Evolutionary conservation across 2,797 vertebrate genomes (phyloP), one percentile per base, ranked within the genome.

Genomic region (Otolemur crassicaudatus): DNA sequence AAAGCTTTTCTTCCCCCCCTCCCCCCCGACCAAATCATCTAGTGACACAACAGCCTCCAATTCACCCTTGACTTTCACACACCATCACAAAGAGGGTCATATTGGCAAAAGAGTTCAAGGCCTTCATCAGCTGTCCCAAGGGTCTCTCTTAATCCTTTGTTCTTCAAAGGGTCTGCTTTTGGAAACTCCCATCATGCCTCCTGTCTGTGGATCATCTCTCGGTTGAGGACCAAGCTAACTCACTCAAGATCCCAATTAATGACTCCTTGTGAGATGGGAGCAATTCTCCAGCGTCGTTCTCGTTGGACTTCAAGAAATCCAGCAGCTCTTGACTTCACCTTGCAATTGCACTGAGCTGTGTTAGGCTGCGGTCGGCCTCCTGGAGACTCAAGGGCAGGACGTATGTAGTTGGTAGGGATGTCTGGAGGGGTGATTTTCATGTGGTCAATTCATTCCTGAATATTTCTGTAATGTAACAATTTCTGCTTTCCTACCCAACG

Each of bases 1-100:
- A 92, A 94, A 95, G 67, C 31, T 95, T 88, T 92, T 56, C 69
- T 84, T 40, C 25, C 84, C 6, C 34, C 60, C 58, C 22, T n/a
- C 5, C 23, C 23, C 60, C 60, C 12, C 29, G 10, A 76, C 25
- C 29, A 60, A 94, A 92, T 90, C 72, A 63, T 63, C 49, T 69
- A 53, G 63, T 31, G 53, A 29, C 29, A 63, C 16, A 25, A 40
- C 6, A 23, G 40, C 61, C 58, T 65, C 69, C 37, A 82, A 37
- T 73, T 85, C 20, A 69, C 73, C 56, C 53, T 69, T 87, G 60
- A 87, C 29, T 73, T 91, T 69, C 40, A 91, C 31, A 58, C 2
- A 0, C 43, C 61, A 37, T 77, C 72, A 3, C 43, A 46, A 87
- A 96, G 53, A 94, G 1, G 16, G 58, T 72, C 40, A 25, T 76